Percentiles rank a stretch among this genome's conserved stretches.
phyloP scores from a whole-genome alignment of 2,888 invertebrate species.

The Smittia aterrima region DNA sequence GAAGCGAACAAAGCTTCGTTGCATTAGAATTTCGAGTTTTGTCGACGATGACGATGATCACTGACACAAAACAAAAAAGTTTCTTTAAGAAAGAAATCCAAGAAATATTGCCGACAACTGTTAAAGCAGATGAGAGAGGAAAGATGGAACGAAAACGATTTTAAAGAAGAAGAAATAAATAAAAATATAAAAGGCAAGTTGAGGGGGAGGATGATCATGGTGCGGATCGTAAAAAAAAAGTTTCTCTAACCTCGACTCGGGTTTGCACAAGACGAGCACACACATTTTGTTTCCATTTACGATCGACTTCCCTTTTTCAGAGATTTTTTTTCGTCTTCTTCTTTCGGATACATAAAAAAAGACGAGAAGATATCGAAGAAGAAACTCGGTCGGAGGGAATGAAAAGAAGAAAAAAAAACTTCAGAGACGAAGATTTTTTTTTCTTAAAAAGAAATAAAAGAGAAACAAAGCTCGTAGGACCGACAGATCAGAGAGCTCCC shows the following conservation, averaged over 20 bases:
- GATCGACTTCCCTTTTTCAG: conserved; percentile 15
- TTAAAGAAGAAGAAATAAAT: conserved; percentile 16
- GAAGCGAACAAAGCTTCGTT: too few species aligned
- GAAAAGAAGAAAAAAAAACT: background rate
- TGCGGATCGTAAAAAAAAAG: background rate
- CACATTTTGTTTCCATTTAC: conserved; percentile 15
- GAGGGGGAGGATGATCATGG: background rate
- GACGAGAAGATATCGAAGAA: background rate
- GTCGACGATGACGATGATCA: too few species aligned
- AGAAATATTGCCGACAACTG: conserved; percentile 24
- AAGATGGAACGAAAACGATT: background rate
- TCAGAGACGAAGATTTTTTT: background rate
- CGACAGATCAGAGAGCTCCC: conserved; percentile 19
- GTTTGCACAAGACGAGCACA: background rate
- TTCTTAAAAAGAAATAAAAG: background rate
- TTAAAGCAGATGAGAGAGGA: conserved; percentile 3
- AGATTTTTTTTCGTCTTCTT: conserved; percentile 3
- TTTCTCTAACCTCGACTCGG: background rate
- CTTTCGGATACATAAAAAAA: background rate
- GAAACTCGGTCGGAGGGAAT: background rate
- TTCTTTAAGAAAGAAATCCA: background rate
- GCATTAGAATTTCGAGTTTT: too few species aligned
- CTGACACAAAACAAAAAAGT: background rate
- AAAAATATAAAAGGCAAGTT: conserved; percentile 4
- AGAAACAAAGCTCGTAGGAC: background rate